phyloP scores from a whole-genome alignment of 2,113 vertebrate genomes.

The Ptychochromis oligacanthus region DNA sequence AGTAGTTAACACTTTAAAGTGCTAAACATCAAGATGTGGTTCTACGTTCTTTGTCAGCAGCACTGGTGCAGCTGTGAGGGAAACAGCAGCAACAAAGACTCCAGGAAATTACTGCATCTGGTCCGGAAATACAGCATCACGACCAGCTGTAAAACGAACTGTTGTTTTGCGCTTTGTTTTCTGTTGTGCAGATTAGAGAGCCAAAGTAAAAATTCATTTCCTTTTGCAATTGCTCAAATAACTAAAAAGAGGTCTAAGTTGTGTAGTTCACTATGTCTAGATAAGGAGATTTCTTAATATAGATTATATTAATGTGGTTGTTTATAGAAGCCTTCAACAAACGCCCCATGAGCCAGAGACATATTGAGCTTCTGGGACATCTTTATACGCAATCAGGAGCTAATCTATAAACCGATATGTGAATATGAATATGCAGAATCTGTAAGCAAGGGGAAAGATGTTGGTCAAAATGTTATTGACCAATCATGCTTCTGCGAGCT shows the following conservation, averaged over 20 bases:
- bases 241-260: neutral
- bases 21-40: neutral
- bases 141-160: neutral
- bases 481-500: neutral
- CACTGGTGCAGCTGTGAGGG: no score
- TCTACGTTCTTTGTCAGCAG: neutral
- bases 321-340: neutral
- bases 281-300: neutral
- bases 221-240: neutral
- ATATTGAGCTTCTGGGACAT: neutral
- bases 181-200: neutral
- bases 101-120: neutral
- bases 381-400: neutral
- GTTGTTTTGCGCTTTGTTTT: neutral
- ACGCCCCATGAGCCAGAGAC: neutral
- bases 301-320: neutral
- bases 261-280: fast-evolving
- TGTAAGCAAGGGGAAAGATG: no score
- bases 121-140: neutral
- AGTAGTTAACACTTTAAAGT: no score
- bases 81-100: neutral
- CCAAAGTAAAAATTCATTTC: neutral
- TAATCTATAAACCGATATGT: neutral
- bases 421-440: no score
- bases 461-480: neutral